Evolutionary conservation across 2,888 invertebrate species (phyloP).

Genomic region (Sarcophaga variegata): DNA sequence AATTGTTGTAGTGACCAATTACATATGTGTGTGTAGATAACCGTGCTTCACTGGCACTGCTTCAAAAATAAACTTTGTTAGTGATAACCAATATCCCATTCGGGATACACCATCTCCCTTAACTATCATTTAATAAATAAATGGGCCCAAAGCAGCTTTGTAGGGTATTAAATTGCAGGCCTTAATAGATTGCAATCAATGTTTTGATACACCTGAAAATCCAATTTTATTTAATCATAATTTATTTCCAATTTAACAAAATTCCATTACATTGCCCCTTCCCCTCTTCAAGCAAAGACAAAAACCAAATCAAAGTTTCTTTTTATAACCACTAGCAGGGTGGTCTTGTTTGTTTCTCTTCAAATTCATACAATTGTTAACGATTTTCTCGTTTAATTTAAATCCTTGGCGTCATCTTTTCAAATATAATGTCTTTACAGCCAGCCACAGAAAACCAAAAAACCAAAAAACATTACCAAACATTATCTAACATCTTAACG

Average conservation of each 20-base stretch:
- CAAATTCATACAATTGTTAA: conserved; percentile 16
- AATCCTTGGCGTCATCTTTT: conserved; percentile 66
- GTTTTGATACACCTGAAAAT: background rate
- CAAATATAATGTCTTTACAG: conserved; percentile 69
- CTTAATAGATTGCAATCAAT: too few species aligned
- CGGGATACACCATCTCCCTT: too few species aligned
- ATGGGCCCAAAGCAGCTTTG: fast-evolving
- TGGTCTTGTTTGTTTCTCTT: conserved; percentile 40
- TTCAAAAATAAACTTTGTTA: too few species aligned
- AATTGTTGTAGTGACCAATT: too few species aligned
- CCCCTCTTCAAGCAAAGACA: background rate
- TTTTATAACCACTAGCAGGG: conserved; percentile 23
- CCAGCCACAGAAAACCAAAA: conserved; percentile 37
- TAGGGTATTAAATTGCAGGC: too few species aligned
- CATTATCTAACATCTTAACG: conserved; percentile 67
- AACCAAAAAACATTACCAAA: conserved; percentile 23
- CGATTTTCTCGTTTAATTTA: conserved; percentile 43
- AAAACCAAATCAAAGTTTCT: conserved; percentile 23
- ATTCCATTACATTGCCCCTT: background rate
- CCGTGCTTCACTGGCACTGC: too few species aligned
- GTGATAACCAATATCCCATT: too few species aligned
- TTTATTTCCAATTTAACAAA: background rate
- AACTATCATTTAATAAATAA: too few species aligned
- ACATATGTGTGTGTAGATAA: too few species aligned
- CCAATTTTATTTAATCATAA: background rate